Conservation (phyloP, 2,888 invertebrate genomes). For the Eupithecia centaureata region DNA sequence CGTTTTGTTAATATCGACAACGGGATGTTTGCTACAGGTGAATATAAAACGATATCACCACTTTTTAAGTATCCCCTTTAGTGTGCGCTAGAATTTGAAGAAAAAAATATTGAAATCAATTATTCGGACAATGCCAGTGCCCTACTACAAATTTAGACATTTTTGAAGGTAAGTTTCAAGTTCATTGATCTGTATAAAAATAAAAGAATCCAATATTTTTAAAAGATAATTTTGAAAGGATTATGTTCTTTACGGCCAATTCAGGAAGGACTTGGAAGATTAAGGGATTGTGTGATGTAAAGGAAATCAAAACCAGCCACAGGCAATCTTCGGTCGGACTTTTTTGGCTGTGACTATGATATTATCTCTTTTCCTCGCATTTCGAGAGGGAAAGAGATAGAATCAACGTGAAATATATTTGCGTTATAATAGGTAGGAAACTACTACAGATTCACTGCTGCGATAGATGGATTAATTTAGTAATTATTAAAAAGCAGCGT, state of each 20-base stretch:
- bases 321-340: neutral
- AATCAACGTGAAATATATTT: no score
- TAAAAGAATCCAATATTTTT: constrained; percentile 16
- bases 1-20: constrained; percentile 56
- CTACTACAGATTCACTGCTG: no score
- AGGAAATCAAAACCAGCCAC: constrained; percentile 15
- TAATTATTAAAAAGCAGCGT: no score
- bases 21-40: constrained; percentile 70
- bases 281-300: neutral
- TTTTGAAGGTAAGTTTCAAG: neutral
- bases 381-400: no score
- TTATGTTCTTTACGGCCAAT: constrained; percentile 18
- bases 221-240: constrained; percentile 30
- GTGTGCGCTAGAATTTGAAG: constrained; percentile 80
- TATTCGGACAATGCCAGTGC: neutral
- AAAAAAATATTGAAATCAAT: constrained; percentile 47
- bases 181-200: constrained; percentile 4
- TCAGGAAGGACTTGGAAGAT: constrained; percentile 9
- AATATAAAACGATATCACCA: constrained; percentile 72
- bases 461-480: no score
- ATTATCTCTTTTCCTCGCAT: no score
- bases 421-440: no score
- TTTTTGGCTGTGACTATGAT: no score
- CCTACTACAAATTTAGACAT: neutral
- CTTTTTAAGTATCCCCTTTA: constrained; percentile 77